A percentile compares a stretch with the other conserved stretches of the same genome.
These are phyloP conservation scores for Lithobius niger DNA, from an alignment of 1,140 invertebrate genomes.

Conservation along the genomic window DNA sequence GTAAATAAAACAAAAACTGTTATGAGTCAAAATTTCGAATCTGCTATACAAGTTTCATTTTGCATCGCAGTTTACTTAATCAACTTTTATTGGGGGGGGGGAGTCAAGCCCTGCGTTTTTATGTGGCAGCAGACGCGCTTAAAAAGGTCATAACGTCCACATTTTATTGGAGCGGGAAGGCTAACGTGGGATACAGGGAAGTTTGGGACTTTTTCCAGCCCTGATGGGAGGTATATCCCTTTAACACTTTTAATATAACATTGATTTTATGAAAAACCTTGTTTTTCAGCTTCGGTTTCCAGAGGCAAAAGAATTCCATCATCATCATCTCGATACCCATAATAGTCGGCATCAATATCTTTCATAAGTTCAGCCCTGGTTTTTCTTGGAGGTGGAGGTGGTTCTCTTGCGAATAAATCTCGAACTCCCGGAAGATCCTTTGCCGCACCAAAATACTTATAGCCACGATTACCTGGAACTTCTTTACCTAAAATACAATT, in stretches of 20 bases:
- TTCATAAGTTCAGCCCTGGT: conserved; percentile 94
- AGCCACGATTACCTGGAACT: conserved; percentile 93
- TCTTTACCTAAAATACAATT: conserved; percentile 46
- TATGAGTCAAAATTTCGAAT: no score
- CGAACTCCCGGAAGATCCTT: conserved; percentile 95
- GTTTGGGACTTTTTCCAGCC: no score
- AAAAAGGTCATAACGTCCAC: not conserved
- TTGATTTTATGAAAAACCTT: conserved; percentile 28
- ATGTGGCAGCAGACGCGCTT: not conserved
- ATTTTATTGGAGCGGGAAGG: not conserved
- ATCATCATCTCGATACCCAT: conserved; percentile 96
- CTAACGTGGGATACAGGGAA: no score
- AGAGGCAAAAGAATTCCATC: conserved; percentile 85
- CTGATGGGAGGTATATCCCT: not conserved
- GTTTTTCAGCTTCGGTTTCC: conserved; percentile 65
- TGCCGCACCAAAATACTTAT: conserved; percentile 99
- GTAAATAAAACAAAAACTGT: no score
- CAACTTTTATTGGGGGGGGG: not conserved
- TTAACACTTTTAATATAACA: not conserved
- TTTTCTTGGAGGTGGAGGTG: conserved; percentile 71
- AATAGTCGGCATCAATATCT: conserved; percentile 96
- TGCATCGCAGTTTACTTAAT: no score
- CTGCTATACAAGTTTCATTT: no score
- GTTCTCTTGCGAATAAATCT: conserved; percentile 94
- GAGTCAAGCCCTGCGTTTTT: not conserved